phyloP scores from a whole-genome alignment of 2,888 invertebrate genomes.

The Crioceris asparagi region DNA sequence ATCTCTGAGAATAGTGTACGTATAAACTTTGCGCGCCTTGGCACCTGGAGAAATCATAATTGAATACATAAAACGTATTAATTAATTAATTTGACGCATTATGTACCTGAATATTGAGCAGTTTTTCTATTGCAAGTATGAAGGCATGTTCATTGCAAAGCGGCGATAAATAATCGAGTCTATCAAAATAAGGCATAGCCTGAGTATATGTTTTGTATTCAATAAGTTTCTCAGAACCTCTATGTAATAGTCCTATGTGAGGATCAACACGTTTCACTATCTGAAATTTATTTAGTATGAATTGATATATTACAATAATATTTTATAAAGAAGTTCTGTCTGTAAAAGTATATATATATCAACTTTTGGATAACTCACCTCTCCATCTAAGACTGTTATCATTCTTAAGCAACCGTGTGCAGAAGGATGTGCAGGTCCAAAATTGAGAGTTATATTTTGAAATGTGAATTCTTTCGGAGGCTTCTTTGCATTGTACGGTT shows the following conservation, averaged over 20 bases:
- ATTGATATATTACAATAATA: not conserved
- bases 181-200: conserved; percentile 77
- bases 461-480: conserved; percentile 15
- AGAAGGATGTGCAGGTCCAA: conserved; percentile 85
- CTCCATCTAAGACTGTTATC: conserved; percentile 71
- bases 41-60: too few species aligned
- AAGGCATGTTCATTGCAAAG: conserved; percentile 73
- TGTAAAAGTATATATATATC: not conserved
- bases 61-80: too few species aligned
- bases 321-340: not conserved
- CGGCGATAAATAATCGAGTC: conserved; percentile 78
- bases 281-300: conserved; percentile 29
- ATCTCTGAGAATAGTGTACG: conserved; percentile 54
- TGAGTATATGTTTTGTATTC: conserved; percentile 82
- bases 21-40: too few species aligned
- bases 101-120: conserved; percentile 68
- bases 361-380: conserved; percentile 37
- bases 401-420: conserved; percentile 82
- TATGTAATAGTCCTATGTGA: conserved; percentile 76
- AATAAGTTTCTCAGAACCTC: conserved; percentile 84
- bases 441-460: conserved; percentile 45
- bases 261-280: conserved; percentile 68
- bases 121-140: conserved; percentile 69
- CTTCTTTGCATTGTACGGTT: conserved; percentile 9
- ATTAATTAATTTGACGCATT: too few species aligned